These are phyloP conservation scores for Mus pahari DNA, from an alignment of 2,113 vertebrate species.

Conservation along the genomic window DNA sequence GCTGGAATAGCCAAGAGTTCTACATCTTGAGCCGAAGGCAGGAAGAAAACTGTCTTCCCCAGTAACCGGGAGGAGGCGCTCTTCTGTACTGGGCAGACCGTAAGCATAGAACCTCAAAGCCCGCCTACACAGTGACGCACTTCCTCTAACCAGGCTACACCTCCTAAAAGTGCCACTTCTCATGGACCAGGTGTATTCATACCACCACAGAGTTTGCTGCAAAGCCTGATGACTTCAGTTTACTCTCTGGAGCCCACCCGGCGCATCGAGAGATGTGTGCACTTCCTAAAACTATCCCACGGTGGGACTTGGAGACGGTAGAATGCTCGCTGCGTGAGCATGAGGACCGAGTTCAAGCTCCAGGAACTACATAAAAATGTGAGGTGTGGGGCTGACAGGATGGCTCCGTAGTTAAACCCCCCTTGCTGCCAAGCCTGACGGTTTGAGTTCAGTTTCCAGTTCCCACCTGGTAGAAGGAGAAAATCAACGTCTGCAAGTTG, in stretches of 20 bases:
- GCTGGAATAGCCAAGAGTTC: no score
- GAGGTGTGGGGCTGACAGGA: background rate
- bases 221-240: background rate
- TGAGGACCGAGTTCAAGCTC: background rate
- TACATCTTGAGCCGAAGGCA: no score
- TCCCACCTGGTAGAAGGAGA: background rate
- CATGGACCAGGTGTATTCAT: no score
- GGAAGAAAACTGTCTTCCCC: no score
- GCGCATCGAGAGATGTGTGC: background rate
- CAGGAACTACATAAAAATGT: background rate
- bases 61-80: no score
- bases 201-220: background rate
- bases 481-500: background rate
- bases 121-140: no score
- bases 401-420: background rate
- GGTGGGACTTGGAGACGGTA: background rate
- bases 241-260: background rate
- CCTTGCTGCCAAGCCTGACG: background rate
- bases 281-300: background rate
- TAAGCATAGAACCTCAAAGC: no score
- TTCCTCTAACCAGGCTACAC: no score
- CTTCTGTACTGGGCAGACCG: no score
- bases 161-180: no score
- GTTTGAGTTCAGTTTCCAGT: background rate
- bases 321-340: background rate